phyloP scores from a whole-genome alignment of 2,113 vertebrate genomes.

The Xenopus borealis region DNA sequence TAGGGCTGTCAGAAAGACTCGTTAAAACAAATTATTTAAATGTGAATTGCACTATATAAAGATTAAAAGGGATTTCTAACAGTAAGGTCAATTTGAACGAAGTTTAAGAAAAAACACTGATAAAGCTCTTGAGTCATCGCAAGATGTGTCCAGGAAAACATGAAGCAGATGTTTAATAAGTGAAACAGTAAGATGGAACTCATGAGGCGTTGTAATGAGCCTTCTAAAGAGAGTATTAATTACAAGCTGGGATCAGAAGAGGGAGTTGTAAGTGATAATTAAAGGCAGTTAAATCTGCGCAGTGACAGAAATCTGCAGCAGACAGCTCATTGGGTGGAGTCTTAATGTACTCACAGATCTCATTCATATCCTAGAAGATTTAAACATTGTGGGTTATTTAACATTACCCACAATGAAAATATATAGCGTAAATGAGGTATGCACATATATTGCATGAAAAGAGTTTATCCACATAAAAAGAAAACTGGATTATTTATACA shows the following conservation, averaged over 20 bases:
- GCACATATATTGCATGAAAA: too few species aligned
- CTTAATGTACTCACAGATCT: conserved; percentile 21
- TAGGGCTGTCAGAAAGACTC: too few species aligned
- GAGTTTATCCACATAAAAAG: too few species aligned
- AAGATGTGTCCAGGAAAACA: conserved; percentile 33
- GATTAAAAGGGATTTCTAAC: too few species aligned
- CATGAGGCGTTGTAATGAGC: conserved; percentile 40
- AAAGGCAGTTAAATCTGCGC: conserved; percentile 40
- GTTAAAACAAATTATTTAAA: too few species aligned
- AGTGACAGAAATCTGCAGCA: conserved; percentile 30
- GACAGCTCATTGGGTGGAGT: conserved; percentile 27
- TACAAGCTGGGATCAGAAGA: conserved; percentile 43
- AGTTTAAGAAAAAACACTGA: conserved; percentile 34
- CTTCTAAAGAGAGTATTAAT: conserved; percentile 45
- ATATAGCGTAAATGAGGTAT: too few species aligned
- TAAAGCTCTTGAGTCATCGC: conserved; percentile 32
- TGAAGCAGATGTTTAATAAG: conserved; percentile 46
- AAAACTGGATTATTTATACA: too few species aligned
- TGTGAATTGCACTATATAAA: too few species aligned
- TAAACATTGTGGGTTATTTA: not conserved
- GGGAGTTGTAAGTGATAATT: conserved; percentile 46
- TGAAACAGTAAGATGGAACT: conserved; percentile 40
- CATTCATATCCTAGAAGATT: too few species aligned
- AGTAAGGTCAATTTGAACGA: not conserved
- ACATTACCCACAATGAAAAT: not conserved